Evolutionary conservation across 1,140 invertebrate species (phyloP), one percentile per base, ranked within the genome.

Genomic region (Campodea augens): DNA sequence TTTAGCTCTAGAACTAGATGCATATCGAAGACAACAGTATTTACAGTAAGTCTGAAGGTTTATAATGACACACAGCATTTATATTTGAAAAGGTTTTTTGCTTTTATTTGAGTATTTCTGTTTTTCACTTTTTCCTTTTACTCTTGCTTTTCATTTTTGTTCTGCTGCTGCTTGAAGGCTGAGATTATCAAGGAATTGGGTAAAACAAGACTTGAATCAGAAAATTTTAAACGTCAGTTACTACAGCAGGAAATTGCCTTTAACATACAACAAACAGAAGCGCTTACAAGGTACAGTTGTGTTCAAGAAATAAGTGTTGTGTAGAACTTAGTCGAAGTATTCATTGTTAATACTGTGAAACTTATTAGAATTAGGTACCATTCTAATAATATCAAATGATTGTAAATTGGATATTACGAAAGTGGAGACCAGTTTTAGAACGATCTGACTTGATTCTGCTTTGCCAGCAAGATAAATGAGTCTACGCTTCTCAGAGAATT

Each of bases 221-320:
- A 92, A 60, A 83, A 78, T 60, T 72, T 83, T 25, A 87, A 87
- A 57, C 70, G 84, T 4, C 84, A 88, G 57, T 76, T 90, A 72
- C 69, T 89, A 37, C 83, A 89, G 55, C 85, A 89, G 60, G 84
- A 89, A 64, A 89, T 90, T 38, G 79, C 84, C 25, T 88, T 87
- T 60, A 89, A 89, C 62, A 89, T 89, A 54, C 84, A 87, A 60
- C 82, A 87, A 61, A 88, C 83, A 7, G 84, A 87, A 60, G 83
- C 82, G 4, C 63, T 88, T 12, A 89, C 84, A 43, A 64, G 64
- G 62, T 64, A 55, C 43, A 25, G 39, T 24, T n/a, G n/a, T n/a
- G n/a, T n/a, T n/a, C 10, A 32, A 32, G 29, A 43, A 24, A n/a
- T n/a, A n/a, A n/a, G n/a, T n/a, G n/a, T n/a, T n/a, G n/a, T n/a